Base-by-base conservation (phyloP, 1,140 invertebrate genomes). In the Mactra quadrangularis region DNA sequence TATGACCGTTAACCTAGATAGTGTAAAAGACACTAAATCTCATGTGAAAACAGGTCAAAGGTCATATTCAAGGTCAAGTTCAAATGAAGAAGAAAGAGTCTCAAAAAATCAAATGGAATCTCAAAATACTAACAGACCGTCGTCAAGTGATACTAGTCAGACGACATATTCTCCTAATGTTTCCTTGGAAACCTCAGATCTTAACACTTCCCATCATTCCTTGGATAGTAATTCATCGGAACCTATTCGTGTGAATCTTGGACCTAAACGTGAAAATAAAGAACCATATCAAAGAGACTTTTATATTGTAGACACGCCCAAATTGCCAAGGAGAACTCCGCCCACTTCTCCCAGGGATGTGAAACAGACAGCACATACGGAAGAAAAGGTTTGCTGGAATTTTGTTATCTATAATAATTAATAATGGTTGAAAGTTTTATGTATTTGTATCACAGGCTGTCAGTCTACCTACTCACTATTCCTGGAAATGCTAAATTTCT, bases 241-340 rank as follows among this genome's bases (percentile, higher is more conserved):
- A 55, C 29, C 1, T 27, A 41, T 78, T 45, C 29, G 25, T 33
- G 76, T 78, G 6, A 78, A 78, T 68, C 50, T 78, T 17, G 76
- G 76, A 19, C 76, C 76, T 1, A 78, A 78, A 68, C 22, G 62
- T 15, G 76, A 78, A 29, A 78, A 78, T 41, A 66, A 66, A 41
- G 45, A 78, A 31, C 76, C 29, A 0, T 78, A 68, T 45, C 25
- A 22, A n/a, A 33, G 60, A 45, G 76, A 78, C 33, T 78, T 53
- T 31, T 78, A 78, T 78, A 27, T 78, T 4, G 68, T 17, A 11
- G 60, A 50, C 41, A 52, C 76, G 22, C 76, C 72, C 1, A 29
- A 27, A 47, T 27, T 76, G 53, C 25, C 55, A 29, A 29, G 72
- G 25, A 59, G 47, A 25, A 59, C 71, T 31, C 53, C 71, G 4